Evolutionary conservation across 2,888 invertebrate species (phyloP).

Genomic region (Tenthredo livida): DNA sequence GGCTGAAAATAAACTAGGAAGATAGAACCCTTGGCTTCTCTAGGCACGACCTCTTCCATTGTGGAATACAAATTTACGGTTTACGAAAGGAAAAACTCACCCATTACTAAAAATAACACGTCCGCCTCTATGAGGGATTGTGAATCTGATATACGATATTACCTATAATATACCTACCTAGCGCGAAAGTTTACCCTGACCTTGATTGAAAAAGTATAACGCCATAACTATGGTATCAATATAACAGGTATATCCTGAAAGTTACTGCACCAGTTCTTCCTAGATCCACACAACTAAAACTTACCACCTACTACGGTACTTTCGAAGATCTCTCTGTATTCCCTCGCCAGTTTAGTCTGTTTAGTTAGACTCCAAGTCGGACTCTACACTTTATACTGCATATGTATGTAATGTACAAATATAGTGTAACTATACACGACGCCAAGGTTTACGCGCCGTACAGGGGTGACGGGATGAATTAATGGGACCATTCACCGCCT

Average conservation of each 20-base stretch:
- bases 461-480: conserved; percentile 53
- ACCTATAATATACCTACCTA: background rate
- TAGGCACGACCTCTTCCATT: conserved; percentile 38
- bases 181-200: background rate
- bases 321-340: conserved; percentile 11
- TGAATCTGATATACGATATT: background rate
- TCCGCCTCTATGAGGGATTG: background rate
- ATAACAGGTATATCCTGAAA: background rate
- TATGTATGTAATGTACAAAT: conserved; percentile 28
- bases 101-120: conserved; percentile 45
- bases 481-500: conserved; percentile 53
- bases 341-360: conserved; percentile 1
- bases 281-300: conserved; percentile 11
- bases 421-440: conserved; percentile 23
- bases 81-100: conserved; percentile 14
- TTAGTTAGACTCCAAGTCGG: conserved; percentile 20
- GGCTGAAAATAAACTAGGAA: conserved; percentile 35
- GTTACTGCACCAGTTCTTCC: background rate
- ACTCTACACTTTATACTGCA: background rate
- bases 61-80: conserved; percentile 45
- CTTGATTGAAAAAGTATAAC: background rate
- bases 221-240: background rate
- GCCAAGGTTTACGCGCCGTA: conserved; percentile 40
- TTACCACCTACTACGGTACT: conserved; percentile 1
- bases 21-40: conserved; percentile 40